phyloP scores from a whole-genome alignment of 2,797 vertebrate genomes.

The Vespertilio murinus region DNA sequence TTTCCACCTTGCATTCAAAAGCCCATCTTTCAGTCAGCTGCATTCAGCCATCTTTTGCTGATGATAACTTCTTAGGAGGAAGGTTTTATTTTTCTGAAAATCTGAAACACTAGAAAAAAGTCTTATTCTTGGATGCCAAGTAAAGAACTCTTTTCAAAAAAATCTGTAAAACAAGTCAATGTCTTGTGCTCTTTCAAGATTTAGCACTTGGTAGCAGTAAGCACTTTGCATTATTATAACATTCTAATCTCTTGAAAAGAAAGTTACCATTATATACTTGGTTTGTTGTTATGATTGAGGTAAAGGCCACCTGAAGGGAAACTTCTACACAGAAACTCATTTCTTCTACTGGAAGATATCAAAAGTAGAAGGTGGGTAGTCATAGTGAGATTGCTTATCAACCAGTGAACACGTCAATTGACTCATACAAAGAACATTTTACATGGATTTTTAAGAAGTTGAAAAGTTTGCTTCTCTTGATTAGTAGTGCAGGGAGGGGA shows the following conservation, averaged over 20 bases:
- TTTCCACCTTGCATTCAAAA: neutral
- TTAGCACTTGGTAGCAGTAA: neutral
- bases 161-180: neutral
- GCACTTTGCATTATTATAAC: neutral
- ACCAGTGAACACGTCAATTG: neutral
- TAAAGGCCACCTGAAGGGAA: constrained; percentile 36
- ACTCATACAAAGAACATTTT: constrained; percentile 50
- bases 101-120: neutral
- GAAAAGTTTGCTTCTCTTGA: neutral
- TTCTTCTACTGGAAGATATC: constrained; percentile 40
- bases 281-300: neutral
- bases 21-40: neutral
- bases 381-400: constrained; percentile 44
- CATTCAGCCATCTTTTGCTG: neutral
- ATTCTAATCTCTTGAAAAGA: constrained; percentile 15
- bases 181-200: neutral
- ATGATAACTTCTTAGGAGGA: neutral
- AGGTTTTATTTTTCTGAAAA: constrained; percentile 37
- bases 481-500: neutral
- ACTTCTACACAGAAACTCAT: constrained; percentile 7
- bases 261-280: neutral
- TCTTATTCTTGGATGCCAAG: neutral
- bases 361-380: constrained; percentile 56
- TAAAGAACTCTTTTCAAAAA: constrained; percentile 19
- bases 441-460: constrained; percentile 56